Evolutionary conservation across 2,888 invertebrate species (phyloP).

Genomic region (Chrysopilus asiliformis): DNA sequence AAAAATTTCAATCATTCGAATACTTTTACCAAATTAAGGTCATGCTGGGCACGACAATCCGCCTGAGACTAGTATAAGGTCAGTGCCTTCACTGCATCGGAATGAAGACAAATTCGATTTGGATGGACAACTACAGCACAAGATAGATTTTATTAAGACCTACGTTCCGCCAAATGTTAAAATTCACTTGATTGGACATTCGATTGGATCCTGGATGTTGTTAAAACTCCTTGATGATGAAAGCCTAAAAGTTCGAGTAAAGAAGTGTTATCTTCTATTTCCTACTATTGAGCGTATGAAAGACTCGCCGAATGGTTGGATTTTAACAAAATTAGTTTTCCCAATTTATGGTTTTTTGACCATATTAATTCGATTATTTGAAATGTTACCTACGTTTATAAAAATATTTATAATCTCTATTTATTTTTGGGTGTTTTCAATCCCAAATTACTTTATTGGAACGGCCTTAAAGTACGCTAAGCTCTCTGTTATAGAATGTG

Average conservation of each 20-base stretch:
- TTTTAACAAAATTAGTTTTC: too few species aligned
- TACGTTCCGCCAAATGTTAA: slow-evolving; percentile 57
- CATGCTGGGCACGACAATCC: slow-evolving; percentile 74
- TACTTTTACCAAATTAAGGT: slow-evolving; percentile 33
- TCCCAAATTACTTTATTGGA: slow-evolving; percentile 39
- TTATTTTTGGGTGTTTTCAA: slow-evolving; percentile 41
- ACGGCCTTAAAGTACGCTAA: slow-evolving; percentile 44
- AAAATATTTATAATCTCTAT: slow-evolving; percentile 39
- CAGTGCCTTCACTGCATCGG: slow-evolving; percentile 38
- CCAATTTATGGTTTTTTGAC: too few species aligned
- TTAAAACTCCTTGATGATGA: slow-evolving; percentile 54
- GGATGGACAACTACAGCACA: slow-evolving; percentile 49
- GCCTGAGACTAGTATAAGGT: slow-evolving; percentile 37
- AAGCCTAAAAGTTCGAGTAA: slow-evolving; percentile 40
- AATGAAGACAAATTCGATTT: slow-evolving; percentile 55
- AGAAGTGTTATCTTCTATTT: slow-evolving; percentile 63
- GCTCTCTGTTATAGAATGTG: slow-evolving; percentile 46
- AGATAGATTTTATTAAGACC: slow-evolving; percentile 50
- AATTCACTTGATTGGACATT: slow-evolving; percentile 77
- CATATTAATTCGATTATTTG: slow-evolving; percentile 37
- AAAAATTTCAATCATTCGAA: too few species aligned
- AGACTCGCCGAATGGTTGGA: slow-evolving; percentile 55
- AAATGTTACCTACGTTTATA: slow-evolving; percentile 42
- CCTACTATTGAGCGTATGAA: slow-evolving; percentile 80
- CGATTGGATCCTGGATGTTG: slow-evolving; percentile 77